A percentile compares a stretch with the other conserved stretches of the same genome.
phyloP scores from a whole-genome alignment of 2,888 invertebrate species.

The Taphrorychus bicolor region DNA sequence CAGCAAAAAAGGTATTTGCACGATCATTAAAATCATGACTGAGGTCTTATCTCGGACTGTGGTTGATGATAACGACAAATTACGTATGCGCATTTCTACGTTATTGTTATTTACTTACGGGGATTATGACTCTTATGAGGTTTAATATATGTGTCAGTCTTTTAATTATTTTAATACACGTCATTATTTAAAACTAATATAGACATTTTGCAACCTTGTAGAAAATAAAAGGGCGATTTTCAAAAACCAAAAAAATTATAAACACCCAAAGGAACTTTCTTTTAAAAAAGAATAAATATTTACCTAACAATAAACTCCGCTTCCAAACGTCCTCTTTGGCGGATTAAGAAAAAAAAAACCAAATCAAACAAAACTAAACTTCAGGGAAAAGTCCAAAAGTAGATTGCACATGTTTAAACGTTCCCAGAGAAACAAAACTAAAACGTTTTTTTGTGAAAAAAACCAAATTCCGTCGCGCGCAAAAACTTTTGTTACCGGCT shows the following conservation, averaged over 20 bases:
- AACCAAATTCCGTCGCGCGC: not conserved
- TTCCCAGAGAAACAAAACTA: too few relatives aligned
- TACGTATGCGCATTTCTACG: not conserved
- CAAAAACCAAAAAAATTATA: not conserved
- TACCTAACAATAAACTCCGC: not conserved
- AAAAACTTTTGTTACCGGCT: not conserved
- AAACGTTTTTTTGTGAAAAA: too few relatives aligned
- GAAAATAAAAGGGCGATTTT: too few relatives aligned
- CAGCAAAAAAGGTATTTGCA: not conserved
- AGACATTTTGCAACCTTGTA: not conserved
- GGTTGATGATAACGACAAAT: not conserved
- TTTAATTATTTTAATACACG: not conserved
- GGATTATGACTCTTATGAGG: not conserved
- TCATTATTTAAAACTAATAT: not conserved
- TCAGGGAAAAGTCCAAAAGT: not conserved
- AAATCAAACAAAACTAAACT: not conserved
- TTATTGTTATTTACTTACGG: not conserved
- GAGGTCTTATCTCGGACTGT: slow-evolving; percentile 1
- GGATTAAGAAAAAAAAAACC: too few relatives aligned
- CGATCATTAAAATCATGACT: not conserved
- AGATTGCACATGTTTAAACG: too few relatives aligned
- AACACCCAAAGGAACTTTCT: not conserved
- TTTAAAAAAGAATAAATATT: not conserved
- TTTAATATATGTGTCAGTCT: not conserved
- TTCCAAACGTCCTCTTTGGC: not conserved